A percentile compares a stretch with the other conserved stretches of the same genome.
Conservation (phyloP, 2,888 invertebrate species). For the Rotaria socialis region DNA sequence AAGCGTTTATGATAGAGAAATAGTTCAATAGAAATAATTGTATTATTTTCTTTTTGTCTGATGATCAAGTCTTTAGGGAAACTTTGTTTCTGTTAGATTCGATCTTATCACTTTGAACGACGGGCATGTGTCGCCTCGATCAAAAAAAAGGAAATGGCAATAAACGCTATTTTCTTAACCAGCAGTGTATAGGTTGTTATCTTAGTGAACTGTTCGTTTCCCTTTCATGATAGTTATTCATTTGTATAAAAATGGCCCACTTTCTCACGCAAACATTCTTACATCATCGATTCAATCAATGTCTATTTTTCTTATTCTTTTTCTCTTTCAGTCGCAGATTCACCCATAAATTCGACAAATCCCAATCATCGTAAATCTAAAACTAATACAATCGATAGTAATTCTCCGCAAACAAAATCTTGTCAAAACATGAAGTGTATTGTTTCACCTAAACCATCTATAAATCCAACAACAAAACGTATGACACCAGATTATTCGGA, state of each 20-base stretch:
- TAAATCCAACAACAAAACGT: background rate
- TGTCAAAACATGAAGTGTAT: conserved; percentile 29
- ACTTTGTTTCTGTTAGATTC: background rate
- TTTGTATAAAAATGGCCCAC: background rate
- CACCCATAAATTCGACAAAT: background rate
- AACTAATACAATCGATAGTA: background rate
- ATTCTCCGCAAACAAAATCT: background rate
- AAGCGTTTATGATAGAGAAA: background rate
- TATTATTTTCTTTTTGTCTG: background rate
- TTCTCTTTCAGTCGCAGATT: conserved; percentile 8
- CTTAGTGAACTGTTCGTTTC: conserved; percentile 7
- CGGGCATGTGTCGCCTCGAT: conserved; percentile 14
- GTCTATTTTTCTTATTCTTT: background rate
- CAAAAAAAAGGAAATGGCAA: conserved; percentile 21
- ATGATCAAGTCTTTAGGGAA: background rate
- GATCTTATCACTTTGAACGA: conserved; percentile 11
- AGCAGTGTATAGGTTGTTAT: conserved; percentile 12
- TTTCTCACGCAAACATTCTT: conserved; percentile 23
- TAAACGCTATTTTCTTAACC: background rate
- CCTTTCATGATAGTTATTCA: conserved; percentile 18
- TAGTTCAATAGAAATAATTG: too few species aligned
- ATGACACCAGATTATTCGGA: background rate
- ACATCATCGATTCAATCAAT: background rate
- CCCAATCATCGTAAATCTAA: background rate
- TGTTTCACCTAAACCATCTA: background rate